A percentile compares a stretch with the other conserved stretches of the same genome.
These are phyloP conservation scores for Drosophila saltans DNA, from an alignment of 1,140 invertebrate genomes.

Conservation along the genomic window DNA sequence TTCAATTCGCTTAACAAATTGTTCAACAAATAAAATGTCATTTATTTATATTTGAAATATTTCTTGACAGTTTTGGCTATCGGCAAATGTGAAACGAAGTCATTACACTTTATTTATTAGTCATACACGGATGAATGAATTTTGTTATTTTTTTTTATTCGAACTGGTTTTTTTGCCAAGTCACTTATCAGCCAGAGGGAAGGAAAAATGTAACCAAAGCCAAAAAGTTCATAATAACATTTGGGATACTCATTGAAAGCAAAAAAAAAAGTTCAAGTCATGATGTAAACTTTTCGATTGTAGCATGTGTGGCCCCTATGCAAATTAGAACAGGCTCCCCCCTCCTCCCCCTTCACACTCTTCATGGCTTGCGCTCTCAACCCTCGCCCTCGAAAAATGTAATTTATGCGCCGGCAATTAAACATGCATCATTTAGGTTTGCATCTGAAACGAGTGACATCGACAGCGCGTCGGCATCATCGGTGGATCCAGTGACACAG, in stretches of 20 bases:
- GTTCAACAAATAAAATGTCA: background rate
- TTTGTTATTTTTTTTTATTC: background rate
- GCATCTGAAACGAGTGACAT: constrained; percentile 48
- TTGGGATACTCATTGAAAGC: background rate
- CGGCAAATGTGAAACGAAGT: background rate
- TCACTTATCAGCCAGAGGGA: background rate
- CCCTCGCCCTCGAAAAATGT: constrained; percentile 63
- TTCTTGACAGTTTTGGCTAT: background rate
- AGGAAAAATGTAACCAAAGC: constrained; percentile 1
- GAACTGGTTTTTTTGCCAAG: constrained; percentile 10
- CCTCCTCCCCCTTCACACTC: constrained; percentile 36
- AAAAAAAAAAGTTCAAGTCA: constrained; percentile 13
- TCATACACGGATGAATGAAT: constrained; percentile 7
- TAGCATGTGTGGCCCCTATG: constrained; percentile 52
- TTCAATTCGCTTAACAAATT: background rate
- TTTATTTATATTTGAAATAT: background rate
- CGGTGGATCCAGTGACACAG: constrained; percentile 62
- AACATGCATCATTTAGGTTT: constrained; percentile 80
- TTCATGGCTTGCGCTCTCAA: constrained; percentile 16
- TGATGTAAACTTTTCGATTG: constrained; percentile 4
- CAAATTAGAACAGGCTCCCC: constrained; percentile 42
- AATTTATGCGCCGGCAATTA: constrained; percentile 80
- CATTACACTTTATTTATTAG: background rate
- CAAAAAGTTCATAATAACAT: constrained; percentile 2
- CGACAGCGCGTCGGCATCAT: constrained; percentile 51